Percentiles rank a stretch among this genome's conserved stretches.
phyloP scores from a whole-genome alignment of 2,113 vertebrate genomes.

The Pseudopipra pipra region DNA sequence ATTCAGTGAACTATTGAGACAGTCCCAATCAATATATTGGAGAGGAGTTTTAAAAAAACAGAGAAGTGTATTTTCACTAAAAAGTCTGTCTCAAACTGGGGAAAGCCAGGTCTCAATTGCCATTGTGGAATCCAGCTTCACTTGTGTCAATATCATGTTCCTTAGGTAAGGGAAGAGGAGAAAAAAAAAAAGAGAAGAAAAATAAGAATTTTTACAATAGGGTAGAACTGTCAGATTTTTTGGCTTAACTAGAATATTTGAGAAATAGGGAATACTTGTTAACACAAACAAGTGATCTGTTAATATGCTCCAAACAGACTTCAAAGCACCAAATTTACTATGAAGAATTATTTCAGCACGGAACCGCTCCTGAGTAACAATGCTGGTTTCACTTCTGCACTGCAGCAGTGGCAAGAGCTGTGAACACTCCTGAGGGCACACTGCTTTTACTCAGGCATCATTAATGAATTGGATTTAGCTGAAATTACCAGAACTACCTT shows the following conservation, averaged over 20 bases:
- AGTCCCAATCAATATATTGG: neutral
- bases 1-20: neutral
- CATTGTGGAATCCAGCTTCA: constrained; percentile 72
- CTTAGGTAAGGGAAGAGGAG: constrained; percentile 57
- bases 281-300: neutral
- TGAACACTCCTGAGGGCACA: neutral
- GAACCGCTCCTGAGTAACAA: neutral
- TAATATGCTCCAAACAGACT: neutral
- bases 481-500: neutral
- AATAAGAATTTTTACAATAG: neutral
- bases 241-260: neutral
- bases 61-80: neutral
- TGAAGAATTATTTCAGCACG: neutral
- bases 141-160: constrained; percentile 84
- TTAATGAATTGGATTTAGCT: neutral
- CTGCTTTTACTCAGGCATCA: neutral
- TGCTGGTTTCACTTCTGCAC: neutral
- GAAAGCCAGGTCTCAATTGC: constrained; percentile 42
- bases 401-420: neutral
- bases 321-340: neutral
- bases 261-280: neutral
- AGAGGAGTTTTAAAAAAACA: neutral
- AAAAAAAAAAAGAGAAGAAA: neutral
- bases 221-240: neutral
- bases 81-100: neutral